Base-by-base conservation (phyloP, 2,888 invertebrate genomes). In the Caenorhabditis panamensis region DNA sequence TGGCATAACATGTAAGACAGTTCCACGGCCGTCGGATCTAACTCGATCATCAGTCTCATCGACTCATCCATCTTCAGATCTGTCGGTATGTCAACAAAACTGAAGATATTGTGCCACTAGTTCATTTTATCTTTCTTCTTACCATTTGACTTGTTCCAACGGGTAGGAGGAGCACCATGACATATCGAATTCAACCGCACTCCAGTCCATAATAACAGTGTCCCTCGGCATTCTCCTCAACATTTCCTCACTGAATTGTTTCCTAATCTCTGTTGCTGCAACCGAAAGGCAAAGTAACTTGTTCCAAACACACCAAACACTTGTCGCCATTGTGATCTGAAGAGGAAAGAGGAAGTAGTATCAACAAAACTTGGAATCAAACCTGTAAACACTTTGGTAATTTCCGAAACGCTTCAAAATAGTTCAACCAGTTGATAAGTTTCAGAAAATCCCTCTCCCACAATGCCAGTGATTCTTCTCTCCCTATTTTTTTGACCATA, bases 1-100 rank as follows among this genome's bases (percentile, higher is more conserved):
- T 72, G 72, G 26, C 69, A 76, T 11, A 82, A 49, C 66, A 82
- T 75, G 31, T 77, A 82, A n/a, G 82, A 61, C 8, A 82, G n/a
- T 58, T 82, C 82, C 0, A 67, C 44, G 18, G 51, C 37, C 11
- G 67, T 67, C 11, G 78, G 79, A 11, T 77, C 37, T n/a, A 82
- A 20, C 4, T 75, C 68, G 1, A 71, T 18, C 11, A 82, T 56
- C 6, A 66, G 51, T 22, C 47, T 2, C 18, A 68, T 36, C 6
- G 73, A 20, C 16, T 54, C n/a, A 4, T 62, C 56, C 24, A 73
- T 41, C 8, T 36, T 41, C 2, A 8, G 4, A 22, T 41, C 22
- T 2, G 41, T 41, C 41, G 41, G 18, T 2, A 26, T 20, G 24
- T 47, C 26, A 1, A 26, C 2, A n/a, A 44, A 62, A 2, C 62